Conservation (phyloP, 2,888 invertebrate species). For the Leptodirus hochenwartii region DNA sequence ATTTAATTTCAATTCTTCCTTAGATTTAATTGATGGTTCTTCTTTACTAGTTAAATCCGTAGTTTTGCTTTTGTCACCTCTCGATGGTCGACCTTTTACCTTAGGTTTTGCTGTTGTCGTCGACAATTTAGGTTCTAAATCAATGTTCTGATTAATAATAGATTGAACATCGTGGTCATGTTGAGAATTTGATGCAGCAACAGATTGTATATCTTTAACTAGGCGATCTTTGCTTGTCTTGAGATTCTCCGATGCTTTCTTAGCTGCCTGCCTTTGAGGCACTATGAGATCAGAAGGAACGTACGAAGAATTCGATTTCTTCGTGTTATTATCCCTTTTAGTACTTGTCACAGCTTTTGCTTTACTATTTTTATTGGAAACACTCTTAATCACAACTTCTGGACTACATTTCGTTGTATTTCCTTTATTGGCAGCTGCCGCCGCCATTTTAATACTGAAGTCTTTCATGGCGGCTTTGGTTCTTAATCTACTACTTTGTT, state of each 20-base stretch:
- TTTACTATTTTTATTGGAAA: constrained; percentile 19
- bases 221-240: constrained; percentile 39
- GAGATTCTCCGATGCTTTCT: constrained; percentile 80
- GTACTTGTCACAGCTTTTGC: constrained; percentile 14
- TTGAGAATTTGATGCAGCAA: too few species aligned
- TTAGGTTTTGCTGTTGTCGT: too few species aligned
- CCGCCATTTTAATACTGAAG: constrained; percentile 36
- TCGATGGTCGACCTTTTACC: constrained; percentile 21
- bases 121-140: too few species aligned
- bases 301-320: constrained; percentile 33
- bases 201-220: constrained; percentile 21
- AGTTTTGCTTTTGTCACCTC: constrained; percentile 17
- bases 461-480: constrained; percentile 78
- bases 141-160: too few species aligned
- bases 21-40: constrained; percentile 9
- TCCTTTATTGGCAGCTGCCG: constrained; percentile 10
- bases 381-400: constrained; percentile 19
- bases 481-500: constrained; percentile 36
- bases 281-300: constrained; percentile 68
- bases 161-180: too few species aligned
- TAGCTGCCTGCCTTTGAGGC: constrained; percentile 78
- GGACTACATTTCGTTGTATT: constrained; percentile 11
- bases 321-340: constrained; percentile 20
- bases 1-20: constrained; percentile 15
- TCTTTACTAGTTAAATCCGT: too few species aligned